Evolutionary conservation across 2,113 vertebrate genomes (phyloP).

Genomic region (Phylloscopus trochiloides): DNA sequence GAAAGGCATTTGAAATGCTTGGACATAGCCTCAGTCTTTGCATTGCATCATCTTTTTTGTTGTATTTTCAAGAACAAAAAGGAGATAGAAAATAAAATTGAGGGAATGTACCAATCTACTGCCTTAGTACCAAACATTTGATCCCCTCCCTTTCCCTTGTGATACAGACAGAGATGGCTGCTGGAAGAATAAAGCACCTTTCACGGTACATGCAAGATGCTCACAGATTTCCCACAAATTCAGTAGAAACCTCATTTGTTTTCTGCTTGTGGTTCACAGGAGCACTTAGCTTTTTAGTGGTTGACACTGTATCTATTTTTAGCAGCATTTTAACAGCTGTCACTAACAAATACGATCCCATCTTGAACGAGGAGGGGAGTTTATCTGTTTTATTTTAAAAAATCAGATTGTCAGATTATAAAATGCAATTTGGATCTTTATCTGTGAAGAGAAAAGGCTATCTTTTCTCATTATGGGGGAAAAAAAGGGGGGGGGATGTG

Average conservation of each 20-base stretch:
- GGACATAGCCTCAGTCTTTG: not conserved
- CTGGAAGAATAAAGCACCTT: constrained; percentile 24
- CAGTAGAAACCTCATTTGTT: constrained; percentile 58
- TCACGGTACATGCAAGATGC: not conserved
- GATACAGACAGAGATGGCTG: not conserved
- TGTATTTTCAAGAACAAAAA: not conserved
- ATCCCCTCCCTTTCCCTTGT: not conserved
- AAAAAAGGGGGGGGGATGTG: not conserved
- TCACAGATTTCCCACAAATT: constrained; percentile 39
- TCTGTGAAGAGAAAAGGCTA: constrained; percentile 1
- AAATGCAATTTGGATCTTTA: constrained; percentile 51
- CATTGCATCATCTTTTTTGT: not conserved
- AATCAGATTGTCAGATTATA: constrained; percentile 46
- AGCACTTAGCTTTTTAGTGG: constrained; percentile 70
- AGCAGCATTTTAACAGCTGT: constrained; percentile 77
- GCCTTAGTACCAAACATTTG: not conserved
- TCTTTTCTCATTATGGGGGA: not conserved
- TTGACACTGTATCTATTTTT: constrained; percentile 69
- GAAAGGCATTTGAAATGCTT: not conserved
- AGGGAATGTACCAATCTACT: not conserved
- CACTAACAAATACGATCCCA: constrained; percentile 73
- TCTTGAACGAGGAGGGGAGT: constrained; percentile 50
- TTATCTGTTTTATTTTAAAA: constrained; percentile 58
- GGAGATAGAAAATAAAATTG: not conserved
- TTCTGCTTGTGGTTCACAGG: constrained; percentile 64